Evolutionary conservation across 2,113 vertebrate species (phyloP).

Genomic region (Menura novaehollandiae): DNA sequence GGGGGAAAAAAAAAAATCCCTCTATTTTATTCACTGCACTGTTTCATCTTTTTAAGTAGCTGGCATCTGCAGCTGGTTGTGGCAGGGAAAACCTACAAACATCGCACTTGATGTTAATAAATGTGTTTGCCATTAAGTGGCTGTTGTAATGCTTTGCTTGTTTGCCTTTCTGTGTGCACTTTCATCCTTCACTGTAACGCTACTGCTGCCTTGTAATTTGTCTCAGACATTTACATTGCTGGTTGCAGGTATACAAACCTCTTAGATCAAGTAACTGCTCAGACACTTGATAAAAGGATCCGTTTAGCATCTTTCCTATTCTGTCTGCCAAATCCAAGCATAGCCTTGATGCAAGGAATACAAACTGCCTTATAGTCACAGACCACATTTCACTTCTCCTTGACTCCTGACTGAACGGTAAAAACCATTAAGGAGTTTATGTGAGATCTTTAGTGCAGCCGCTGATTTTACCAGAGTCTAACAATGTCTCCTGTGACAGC

Average conservation of each 20-base stretch:
- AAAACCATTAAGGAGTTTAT: slow-evolving; percentile 33
- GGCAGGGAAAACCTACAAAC: slow-evolving; percentile 54
- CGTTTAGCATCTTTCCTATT: slow-evolving; percentile 21
- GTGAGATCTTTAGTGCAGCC: slow-evolving; percentile 20
- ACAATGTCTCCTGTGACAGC: slow-evolving; percentile 48
- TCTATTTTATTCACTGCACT: slow-evolving; percentile 26
- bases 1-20: background rate
- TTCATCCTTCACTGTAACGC: slow-evolving; percentile 68
- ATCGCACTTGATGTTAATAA: slow-evolving; percentile 61
- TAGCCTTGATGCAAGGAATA: slow-evolving; percentile 48
- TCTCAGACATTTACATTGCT: slow-evolving; percentile 61
- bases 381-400: slow-evolving; percentile 39
- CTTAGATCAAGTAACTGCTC: slow-evolving; percentile 66
- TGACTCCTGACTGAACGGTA: slow-evolving; percentile 18
- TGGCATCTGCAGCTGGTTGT: slow-evolving; percentile 46
- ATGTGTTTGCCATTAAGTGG: slow-evolving; percentile 68
- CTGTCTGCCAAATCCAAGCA: slow-evolving; percentile 37
- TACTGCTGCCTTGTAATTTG: slow-evolving; percentile 63
- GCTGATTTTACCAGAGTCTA: slow-evolving; percentile 37
- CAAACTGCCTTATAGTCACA: slow-evolving; percentile 36
- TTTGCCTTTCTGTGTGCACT: slow-evolving; percentile 66
- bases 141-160: slow-evolving; percentile 62
- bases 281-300: slow-evolving; percentile 61
- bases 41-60: slow-evolving; percentile 58
- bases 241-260: slow-evolving; percentile 60